phyloP scores from a whole-genome alignment of 2,113 vertebrate genomes.

The Pagrus major region DNA sequence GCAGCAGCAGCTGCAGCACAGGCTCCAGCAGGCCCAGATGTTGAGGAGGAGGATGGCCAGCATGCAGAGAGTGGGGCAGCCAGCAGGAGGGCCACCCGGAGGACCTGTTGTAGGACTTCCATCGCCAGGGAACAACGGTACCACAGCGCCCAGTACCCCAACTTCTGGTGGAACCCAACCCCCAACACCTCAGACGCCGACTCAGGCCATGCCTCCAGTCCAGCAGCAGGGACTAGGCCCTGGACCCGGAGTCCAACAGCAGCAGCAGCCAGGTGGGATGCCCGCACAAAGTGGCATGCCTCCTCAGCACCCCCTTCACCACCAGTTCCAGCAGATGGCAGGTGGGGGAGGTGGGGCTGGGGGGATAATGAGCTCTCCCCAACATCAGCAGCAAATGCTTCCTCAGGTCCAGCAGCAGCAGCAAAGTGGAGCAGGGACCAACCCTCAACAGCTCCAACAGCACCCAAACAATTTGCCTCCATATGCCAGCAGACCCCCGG shows the following conservation, averaged over 20 bases:
- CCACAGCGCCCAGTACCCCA: constrained; percentile 89
- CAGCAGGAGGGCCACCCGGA: constrained; percentile 80
- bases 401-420: constrained; percentile 75
- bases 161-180: constrained; percentile 93
- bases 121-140: constrained; percentile 85
- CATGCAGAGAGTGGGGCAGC: constrained; percentile 93
- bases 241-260: constrained; percentile 70
- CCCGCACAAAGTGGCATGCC: constrained; percentile 80
- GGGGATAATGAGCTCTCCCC: constrained; percentile 85
- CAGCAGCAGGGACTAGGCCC: constrained; percentile 75
- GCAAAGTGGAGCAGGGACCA: constrained; percentile 75
- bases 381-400: constrained; percentile 81
- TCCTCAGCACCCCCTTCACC: constrained; percentile 89
- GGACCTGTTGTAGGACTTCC: constrained; percentile 86
- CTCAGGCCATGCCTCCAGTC: constrained; percentile 71
- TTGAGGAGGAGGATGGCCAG: constrained; percentile 95
- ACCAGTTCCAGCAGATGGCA: constrained; percentile 88
- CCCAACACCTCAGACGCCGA: constrained; percentile 91
- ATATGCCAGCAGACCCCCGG: constrained; percentile 87
- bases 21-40: constrained; percentile 98
- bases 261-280: constrained; percentile 63
- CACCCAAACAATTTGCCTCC: constrained; percentile 86
- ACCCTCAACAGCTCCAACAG: constrained; percentile 84
- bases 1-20: constrained; percentile 96
- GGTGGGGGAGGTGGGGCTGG: constrained; percentile 80